These are phyloP conservation scores for Drosophila bunnanda DNA, from an alignment of 2,888 invertebrate genomes.

Conservation along the genomic window DNA sequence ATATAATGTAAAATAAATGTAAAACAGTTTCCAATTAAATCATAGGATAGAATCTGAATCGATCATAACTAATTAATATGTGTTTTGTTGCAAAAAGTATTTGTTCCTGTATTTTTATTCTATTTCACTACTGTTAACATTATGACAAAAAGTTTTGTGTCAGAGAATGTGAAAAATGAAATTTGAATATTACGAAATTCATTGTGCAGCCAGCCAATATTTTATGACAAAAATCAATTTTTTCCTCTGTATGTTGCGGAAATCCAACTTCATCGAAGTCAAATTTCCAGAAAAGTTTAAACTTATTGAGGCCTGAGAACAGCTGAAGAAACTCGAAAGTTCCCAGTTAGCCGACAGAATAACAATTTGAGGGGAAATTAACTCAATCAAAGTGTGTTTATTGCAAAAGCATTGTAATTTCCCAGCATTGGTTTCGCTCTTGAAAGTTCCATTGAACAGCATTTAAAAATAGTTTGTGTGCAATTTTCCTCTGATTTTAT, in stretches of 20 bases:
- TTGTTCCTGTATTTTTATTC: too few species aligned
- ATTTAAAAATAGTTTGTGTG: conserved; percentile 7
- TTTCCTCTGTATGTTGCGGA: neutral
- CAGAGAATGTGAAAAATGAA: neutral
- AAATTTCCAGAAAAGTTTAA: conserved; percentile 16
- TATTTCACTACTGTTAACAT: too few species aligned
- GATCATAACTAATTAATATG: too few species aligned
- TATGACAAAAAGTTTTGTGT: neutral
- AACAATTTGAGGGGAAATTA: conserved; percentile 23
- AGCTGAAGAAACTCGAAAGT: conserved; percentile 24
- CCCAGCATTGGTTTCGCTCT: neutral
- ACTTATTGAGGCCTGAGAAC: neutral
- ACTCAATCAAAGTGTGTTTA: conserved; percentile 24
- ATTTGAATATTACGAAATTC: neutral
- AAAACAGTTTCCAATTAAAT: too few species aligned
- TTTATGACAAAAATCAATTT: neutral
- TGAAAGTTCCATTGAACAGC: neutral
- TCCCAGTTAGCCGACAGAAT: conserved; percentile 6
- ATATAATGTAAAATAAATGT: neutral
- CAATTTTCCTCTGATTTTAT: conserved; percentile 12
- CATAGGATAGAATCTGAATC: too few species aligned
- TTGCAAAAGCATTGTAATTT: conserved; percentile 3
- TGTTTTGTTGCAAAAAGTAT: too few species aligned
- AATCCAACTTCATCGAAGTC: conserved; percentile 19
- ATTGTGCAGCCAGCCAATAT: too few species aligned